Conservation (phyloP, 2,888 invertebrate species). For the Pseudeuparius sepicola region DNA sequence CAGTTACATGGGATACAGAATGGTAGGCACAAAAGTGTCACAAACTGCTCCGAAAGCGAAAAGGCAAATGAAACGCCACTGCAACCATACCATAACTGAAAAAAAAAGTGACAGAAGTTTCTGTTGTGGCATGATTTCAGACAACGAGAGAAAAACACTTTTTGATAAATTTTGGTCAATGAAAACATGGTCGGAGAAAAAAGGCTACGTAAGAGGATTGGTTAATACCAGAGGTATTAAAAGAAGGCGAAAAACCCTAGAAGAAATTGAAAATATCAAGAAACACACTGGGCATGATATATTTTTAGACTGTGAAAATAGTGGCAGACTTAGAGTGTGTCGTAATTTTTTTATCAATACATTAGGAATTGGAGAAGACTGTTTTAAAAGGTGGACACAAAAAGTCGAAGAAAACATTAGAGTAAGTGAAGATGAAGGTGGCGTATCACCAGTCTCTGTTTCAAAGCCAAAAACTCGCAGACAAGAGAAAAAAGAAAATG, state of each 20-base stretch:
- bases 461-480: no score
- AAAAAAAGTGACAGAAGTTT: no score
- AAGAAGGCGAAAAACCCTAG: neutral
- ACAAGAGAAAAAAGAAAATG: neutral
- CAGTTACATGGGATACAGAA: no score
- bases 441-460: neutral
- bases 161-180: constrained; percentile 1
- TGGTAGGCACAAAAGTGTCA: no score
- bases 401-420: constrained; percentile 1
- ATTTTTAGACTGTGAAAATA: neutral
- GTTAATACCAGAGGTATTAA: constrained; percentile 1
- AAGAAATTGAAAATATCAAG: neutral
- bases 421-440: neutral
- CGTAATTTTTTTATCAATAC: constrained; percentile 3
- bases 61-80: no score
- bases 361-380: constrained; percentile 1
- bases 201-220: neutral
- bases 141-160: neutral
- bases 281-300: constrained; percentile 5
- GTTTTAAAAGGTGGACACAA: constrained; percentile 1
- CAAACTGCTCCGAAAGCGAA: no score
- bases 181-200: constrained; percentile 2
- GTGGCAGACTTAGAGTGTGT: neutral
- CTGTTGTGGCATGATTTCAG: no score
- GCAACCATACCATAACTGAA: no score